Evolutionary conservation across 2,797 vertebrate genomes (phyloP), one percentile per base, ranked within the genome.

Genomic region (Nothura maculosa): DNA sequence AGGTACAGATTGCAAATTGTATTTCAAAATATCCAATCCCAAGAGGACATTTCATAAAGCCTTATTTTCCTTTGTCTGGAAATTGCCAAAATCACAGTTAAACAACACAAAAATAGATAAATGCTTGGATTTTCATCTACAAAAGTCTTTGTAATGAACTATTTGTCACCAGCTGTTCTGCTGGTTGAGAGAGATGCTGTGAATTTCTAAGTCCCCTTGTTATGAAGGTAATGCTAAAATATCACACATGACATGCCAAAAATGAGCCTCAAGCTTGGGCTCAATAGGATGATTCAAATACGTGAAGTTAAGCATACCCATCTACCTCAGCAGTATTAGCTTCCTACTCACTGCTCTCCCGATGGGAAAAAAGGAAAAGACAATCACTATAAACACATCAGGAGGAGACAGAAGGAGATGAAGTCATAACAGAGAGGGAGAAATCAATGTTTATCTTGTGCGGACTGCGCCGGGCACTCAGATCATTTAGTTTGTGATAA

Each of bases 1-100:
- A 98, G 97, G 97, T 97, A 97, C 32, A 66, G 95, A 90, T 54
- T 67, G n/a, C 47, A 86, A 90, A 89, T 63, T 91, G 45, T 24
- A 42, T 75, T 89, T 88, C 70, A 92, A 94, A 94, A 66, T 66
- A 80, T 7, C 69, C 34, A 6, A 1, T 93, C 82, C 85, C 64
- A n/a, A 73, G 81, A 87, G 78, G 62, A 24, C 16, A 3, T 85
- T 92, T 81, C 10, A 6, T 61, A 76, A 75, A 69, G 70, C 60
- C 63, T 48, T 74, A 27, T 96, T 93, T 91, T 40, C 32, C 62
- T 72, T 87, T 90, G 54, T 81, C 45, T 92, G 88, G 27, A 78
- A 94, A 94, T 89, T 78, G 76, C 58, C 48, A 81, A 78, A 75
- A 75, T 81, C 78, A 42, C 60, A 52, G 66, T 88, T 93, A 87